Conservation (phyloP, 2,113 vertebrate species). For the Ictidomys tridecemlineatus region DNA sequence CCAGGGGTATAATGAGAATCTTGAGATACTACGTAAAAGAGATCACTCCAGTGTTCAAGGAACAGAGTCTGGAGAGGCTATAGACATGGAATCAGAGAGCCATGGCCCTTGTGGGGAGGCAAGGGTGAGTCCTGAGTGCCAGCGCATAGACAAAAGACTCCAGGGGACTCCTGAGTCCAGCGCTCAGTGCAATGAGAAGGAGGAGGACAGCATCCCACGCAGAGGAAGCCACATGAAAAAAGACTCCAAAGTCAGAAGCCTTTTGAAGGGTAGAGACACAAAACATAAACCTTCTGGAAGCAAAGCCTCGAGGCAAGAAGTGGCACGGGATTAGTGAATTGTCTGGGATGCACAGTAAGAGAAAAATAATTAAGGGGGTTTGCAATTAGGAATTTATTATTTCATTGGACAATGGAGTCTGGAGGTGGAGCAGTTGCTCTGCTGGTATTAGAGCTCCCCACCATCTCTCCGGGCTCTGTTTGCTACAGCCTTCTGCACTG, state of each 20-base stretch:
- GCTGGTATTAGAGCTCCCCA: too few species aligned
- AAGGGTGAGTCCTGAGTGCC: fast-evolving
- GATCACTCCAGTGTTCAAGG: too few species aligned
- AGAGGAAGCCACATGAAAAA: fast-evolving
- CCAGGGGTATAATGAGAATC: not conserved
- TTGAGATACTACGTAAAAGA: not conserved
- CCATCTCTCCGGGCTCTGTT: too few species aligned
- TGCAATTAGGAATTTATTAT: not conserved
- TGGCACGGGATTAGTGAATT: fast-evolving
- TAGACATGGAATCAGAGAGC: not conserved
- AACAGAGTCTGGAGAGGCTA: not conserved
- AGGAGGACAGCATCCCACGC: not conserved
- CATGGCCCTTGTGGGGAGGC: fast-evolving
- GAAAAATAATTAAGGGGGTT: not conserved
- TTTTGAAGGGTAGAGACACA: not conserved
- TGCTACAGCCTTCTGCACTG: not conserved
- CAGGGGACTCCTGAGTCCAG: not conserved
- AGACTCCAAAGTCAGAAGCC: not conserved
- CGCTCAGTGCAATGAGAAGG: not conserved
- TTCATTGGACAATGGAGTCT: not conserved
- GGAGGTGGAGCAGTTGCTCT: not conserved
- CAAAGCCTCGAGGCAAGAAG: not conserved
- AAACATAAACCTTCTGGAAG: not conserved
- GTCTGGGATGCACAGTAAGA: not conserved
- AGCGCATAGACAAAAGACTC: not conserved